Percentiles rank a stretch among this genome's conserved stretches.
These are phyloP conservation scores for Siphonodentalium dalli DNA, from an alignment of 2,888 invertebrate genomes.

Conservation along the genomic window DNA sequence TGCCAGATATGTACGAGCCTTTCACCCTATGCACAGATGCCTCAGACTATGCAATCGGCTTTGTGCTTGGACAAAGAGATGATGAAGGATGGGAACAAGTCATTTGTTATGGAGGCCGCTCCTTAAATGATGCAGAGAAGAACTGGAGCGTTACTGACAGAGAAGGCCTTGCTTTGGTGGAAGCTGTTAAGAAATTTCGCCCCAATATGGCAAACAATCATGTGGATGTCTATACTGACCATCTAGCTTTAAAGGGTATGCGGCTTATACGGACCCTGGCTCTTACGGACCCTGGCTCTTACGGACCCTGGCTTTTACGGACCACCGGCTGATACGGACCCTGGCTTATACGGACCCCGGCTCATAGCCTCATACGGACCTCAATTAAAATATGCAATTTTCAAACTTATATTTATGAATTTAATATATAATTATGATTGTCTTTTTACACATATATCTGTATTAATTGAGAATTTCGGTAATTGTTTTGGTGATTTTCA, in stretches of 20 bases:
- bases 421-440: too few species aligned
- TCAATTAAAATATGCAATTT: too few species aligned
- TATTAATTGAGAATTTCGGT: too few species aligned
- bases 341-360: too few species aligned
- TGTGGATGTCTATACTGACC: constrained; percentile 29
- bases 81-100: constrained; percentile 13
- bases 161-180: constrained; percentile 31
- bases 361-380: too few species aligned
- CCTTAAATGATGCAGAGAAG: constrained; percentile 18
- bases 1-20: constrained; percentile 28
- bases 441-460: too few species aligned
- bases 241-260: constrained; percentile 17
- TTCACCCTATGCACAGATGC: constrained; percentile 34
- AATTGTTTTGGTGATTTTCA: too few species aligned
- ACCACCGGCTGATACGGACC: too few species aligned
- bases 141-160: constrained; percentile 21
- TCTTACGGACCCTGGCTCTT: too few species aligned
- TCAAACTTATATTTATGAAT: too few species aligned
- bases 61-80: constrained; percentile 29
- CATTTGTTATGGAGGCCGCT: constrained; percentile 26
- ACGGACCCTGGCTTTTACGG: too few species aligned
- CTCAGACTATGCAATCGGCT: constrained; percentile 24
- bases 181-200: constrained; percentile 24
- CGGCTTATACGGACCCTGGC: too few species aligned
- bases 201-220: constrained; percentile 19